Base-by-base conservation (phyloP, 2,113 vertebrate genomes). In the Podarcis muralis region DNA sequence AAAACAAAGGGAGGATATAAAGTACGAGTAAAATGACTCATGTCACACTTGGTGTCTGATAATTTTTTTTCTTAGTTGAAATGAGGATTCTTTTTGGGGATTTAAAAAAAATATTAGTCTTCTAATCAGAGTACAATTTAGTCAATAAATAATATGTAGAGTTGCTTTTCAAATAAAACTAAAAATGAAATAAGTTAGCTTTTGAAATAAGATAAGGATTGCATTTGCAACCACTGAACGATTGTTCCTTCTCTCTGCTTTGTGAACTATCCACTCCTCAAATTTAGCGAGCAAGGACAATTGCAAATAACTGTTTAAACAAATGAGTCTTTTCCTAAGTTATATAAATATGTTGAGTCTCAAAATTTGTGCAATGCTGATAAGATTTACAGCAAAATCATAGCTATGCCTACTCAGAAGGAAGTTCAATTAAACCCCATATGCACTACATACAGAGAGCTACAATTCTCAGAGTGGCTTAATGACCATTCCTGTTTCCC, bases 1-100 rank as follows among this genome's bases (percentile, higher is more conserved):
- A 90, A 95, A 93, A 87, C 4, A 87, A 86, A 81, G 43, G 43
- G 78, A 75, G 90, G 74, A 90, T 72, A 81, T 83, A 79, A 90
- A 53, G 9, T 68, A 76, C n/a, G n/a, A 37, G 37, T 78, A 53
- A 71, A 83, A 75, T 77, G 59, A 77, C 74, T 83, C 81, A 69
- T 83, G 65, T 30, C 89, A 20, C 40, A 82, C 57, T 69, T 91
- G 37, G 27, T 88, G 71, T 82, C 72, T 76, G 75, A 69, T 82
- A 4, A 48, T 80, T 90, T 90, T 91, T 22, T 23, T 12, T 80
- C 43, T 81, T 82, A 80, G 48, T 65, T 32, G 48, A 85, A 89
- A 2, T 7, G 13, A n/a, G 53, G n/a, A 32, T 37, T 35, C 2
- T 13, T 85, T 87, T 69, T 71, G 81, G 84, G 48, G 35, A 62